phyloP scores from a whole-genome alignment of 2,888 invertebrate genomes.

The Chloromyia formosa region DNA sequence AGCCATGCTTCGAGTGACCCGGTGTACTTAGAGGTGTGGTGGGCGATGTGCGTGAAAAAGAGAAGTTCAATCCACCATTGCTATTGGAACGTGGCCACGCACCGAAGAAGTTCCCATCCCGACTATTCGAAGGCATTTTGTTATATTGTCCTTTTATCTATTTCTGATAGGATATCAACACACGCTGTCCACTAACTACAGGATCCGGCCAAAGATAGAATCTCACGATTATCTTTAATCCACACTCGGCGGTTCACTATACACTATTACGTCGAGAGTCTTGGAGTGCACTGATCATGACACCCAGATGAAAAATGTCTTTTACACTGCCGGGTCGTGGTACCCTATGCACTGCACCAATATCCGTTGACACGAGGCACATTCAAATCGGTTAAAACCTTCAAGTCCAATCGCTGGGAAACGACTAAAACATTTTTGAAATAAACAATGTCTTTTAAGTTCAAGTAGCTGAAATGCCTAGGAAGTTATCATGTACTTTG shows the following conservation, averaged over 20 bases:
- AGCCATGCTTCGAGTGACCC: constrained; percentile 47
- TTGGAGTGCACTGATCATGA: no score
- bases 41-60: constrained; percentile 32
- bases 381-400: constrained; percentile 12
- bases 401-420: constrained; percentile 38
- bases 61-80: constrained; percentile 32
- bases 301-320: neutral
- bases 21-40: constrained; percentile 49
- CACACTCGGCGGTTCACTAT: neutral
- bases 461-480: constrained; percentile 45
- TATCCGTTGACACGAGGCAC: neutral
- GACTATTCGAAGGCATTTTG: constrained; percentile 50
- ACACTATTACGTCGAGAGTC: neutral
- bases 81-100: constrained; percentile 49
- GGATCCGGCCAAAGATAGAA: neutral
- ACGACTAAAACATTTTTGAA: constrained; percentile 49
- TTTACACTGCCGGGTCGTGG: neutral
- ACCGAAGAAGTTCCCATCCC: constrained; percentile 48
- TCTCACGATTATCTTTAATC: neutral
- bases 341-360: neutral
- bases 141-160: neutral
- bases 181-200: no score
- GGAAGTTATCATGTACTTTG: constrained; percentile 51
- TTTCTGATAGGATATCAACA: no score
- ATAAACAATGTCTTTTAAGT: constrained; percentile 50